Percentiles rank a stretch among this genome's conserved stretches.
Conservation (phyloP, 2,888 invertebrate genomes). For the Agonopterix heracliana region DNA sequence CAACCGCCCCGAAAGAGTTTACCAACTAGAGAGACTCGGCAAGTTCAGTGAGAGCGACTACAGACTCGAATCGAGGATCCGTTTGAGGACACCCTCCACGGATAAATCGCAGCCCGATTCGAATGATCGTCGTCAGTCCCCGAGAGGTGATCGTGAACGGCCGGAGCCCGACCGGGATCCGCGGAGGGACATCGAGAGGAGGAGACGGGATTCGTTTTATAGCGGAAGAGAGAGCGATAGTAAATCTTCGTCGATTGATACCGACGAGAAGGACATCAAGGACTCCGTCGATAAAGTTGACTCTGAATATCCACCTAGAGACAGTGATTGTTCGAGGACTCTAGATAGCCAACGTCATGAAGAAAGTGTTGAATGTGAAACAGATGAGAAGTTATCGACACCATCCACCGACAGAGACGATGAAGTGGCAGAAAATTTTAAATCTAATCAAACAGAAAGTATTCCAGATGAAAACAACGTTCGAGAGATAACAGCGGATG, state of each 20-base stretch:
- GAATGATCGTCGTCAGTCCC: slow-evolving; percentile 28
- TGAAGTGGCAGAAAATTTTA: too few relatives aligned
- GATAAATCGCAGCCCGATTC: slow-evolving; percentile 27
- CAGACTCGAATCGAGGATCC: slow-evolving; percentile 44
- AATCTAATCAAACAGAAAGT: too few relatives aligned
- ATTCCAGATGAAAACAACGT: too few relatives aligned
- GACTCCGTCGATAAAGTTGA: slow-evolving; percentile 28
- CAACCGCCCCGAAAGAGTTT: slow-evolving; percentile 31
- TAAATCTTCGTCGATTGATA: slow-evolving; percentile 24
- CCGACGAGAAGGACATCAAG: slow-evolving; percentile 27
- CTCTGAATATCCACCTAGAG: slow-evolving; percentile 25
- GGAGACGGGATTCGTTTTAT: slow-evolving; percentile 30
- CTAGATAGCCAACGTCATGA: slow-evolving; percentile 7
- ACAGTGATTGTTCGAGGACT: slow-evolving; percentile 12
- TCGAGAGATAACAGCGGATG: too few relatives aligned
- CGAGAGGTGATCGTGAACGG: slow-evolving; percentile 29
- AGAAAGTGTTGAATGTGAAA: slow-evolving; percentile 9
- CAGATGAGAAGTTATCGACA: slow-evolving; percentile 3
- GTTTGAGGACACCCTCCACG: slow-evolving; percentile 73
- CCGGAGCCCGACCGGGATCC: slow-evolving; percentile 28
- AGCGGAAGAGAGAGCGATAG: slow-evolving; percentile 20
- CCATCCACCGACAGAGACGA: neutral
- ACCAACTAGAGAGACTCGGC: slow-evolving; percentile 27
- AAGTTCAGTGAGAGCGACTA: slow-evolving; percentile 41
- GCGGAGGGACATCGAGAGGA: slow-evolving; percentile 43